These are phyloP conservation scores for Bilobella aurantiaca DNA, from an alignment of 1,140 invertebrate genomes.

Conservation along the genomic window DNA sequence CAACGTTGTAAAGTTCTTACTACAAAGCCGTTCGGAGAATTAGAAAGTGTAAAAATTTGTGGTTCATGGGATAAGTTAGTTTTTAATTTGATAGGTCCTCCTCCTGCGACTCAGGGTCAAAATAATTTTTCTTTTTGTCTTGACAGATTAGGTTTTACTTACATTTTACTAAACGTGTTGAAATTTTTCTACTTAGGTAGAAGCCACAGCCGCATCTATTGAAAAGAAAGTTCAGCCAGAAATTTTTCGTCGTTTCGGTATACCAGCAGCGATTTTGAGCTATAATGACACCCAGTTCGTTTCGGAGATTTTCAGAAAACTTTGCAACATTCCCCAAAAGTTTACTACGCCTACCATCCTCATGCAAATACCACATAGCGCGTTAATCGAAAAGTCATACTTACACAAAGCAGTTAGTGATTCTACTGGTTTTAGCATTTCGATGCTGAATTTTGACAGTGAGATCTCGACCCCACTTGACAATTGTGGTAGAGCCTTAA, in stretches of 20 bases:
- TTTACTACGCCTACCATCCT: constrained; percentile 40
- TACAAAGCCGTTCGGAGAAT: not conserved
- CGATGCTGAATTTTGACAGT: constrained; percentile 39
- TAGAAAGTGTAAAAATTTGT: constrained; percentile 2
- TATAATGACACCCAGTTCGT: constrained; percentile 36
- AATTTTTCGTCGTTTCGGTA: constrained; percentile 35
- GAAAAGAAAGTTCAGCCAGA: constrained; percentile 26
- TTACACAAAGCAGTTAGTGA: constrained; percentile 40
- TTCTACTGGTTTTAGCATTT: constrained; percentile 38
- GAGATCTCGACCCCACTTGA: constrained; percentile 31
- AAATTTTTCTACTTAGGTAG: constrained; percentile 28
- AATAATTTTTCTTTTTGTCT: constrained; percentile 27
- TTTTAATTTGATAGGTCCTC: constrained; percentile 33
- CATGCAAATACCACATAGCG: constrained; percentile 41
- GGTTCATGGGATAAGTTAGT: constrained; percentile 32
- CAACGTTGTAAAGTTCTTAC: constrained; percentile 13
- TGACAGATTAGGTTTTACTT: too few species aligned
- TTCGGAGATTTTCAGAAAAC: constrained; percentile 12
- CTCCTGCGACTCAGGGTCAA: constrained; percentile 24
- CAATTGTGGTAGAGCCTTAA: not conserved
- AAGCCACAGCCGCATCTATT: constrained; percentile 18
- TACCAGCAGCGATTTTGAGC: constrained; percentile 27
- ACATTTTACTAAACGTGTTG: constrained; percentile 34
- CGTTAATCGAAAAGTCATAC: constrained; percentile 41
- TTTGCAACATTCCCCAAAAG: constrained; percentile 14